These are phyloP conservation scores for Lapara coniferarum DNA, from an alignment of 2,888 invertebrate genomes.

Conservation along the genomic window DNA sequence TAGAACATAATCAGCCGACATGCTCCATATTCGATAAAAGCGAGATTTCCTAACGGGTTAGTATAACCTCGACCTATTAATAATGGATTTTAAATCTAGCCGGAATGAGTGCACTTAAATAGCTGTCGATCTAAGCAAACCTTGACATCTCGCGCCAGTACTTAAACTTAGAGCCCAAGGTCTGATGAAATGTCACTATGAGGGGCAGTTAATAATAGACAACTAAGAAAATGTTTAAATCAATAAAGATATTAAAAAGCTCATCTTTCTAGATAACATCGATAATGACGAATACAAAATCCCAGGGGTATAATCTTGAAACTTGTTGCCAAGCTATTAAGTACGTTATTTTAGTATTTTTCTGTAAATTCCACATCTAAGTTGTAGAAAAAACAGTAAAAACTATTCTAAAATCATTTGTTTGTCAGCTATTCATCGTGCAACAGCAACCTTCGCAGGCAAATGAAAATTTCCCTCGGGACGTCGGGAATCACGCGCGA, in stretches of 20 bases:
- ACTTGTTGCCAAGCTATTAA: too few relatives aligned
- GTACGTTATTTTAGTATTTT: too few relatives aligned
- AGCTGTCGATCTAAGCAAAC: slow-evolving; percentile 4
- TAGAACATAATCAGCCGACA: too few relatives aligned
- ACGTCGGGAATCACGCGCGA: slow-evolving; percentile 1
- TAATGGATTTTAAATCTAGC: slow-evolving; percentile 13
- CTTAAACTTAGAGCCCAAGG: not conserved
- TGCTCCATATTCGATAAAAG: not conserved
- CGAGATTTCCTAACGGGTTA: not conserved
- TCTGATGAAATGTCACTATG: not conserved
- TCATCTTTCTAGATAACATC: too few relatives aligned
- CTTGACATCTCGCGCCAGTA: slow-evolving; percentile 12
- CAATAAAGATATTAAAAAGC: too few relatives aligned
- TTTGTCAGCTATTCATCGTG: not conserved
- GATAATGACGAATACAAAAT: too few relatives aligned
- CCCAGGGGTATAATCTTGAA: too few relatives aligned
- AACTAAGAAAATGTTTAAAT: too few relatives aligned
- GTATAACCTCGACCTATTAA: slow-evolving; percentile 10
- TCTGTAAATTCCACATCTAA: too few relatives aligned
- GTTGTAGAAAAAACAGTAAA: not conserved
- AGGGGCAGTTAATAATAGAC: not conserved
- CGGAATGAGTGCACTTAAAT: slow-evolving; percentile 13
- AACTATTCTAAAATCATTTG: not conserved
- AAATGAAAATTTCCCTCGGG: slow-evolving; percentile 21
- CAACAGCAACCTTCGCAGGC: not conserved